These are phyloP conservation scores for Bombus consobrinus DNA, from an alignment of 1,140 invertebrate species.

Conservation along the genomic window DNA sequence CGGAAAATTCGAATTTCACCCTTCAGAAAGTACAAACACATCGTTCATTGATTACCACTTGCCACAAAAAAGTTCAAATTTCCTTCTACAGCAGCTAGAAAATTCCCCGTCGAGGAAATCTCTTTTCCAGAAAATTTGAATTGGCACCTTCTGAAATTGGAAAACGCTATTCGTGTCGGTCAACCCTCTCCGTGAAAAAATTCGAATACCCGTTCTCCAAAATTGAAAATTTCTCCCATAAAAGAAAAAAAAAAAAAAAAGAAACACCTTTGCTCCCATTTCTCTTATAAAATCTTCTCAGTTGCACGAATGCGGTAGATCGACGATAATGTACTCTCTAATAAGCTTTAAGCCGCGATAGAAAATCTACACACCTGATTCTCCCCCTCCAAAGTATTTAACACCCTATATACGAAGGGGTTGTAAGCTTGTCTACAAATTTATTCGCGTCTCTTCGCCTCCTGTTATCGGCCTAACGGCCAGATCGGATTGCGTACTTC, in stretches of 20 bases:
- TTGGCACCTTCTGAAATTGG: no score
- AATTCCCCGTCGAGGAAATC: not conserved
- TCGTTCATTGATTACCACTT: no score
- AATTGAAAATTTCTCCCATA: not conserved
- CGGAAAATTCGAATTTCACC: no score
- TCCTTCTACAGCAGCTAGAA: not conserved
- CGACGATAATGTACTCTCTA: not conserved
- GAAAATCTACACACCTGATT: not conserved
- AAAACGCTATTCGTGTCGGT: no score
- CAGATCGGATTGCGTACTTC: not conserved
- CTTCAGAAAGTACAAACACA: no score
- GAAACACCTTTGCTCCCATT: not conserved
- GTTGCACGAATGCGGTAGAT: not conserved
- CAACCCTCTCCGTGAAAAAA: no score
- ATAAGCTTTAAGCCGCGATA: not conserved
- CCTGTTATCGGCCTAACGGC: constrained; percentile 1
- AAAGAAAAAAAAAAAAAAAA: not conserved
- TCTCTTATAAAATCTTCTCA: not conserved
- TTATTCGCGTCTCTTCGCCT: constrained; percentile 16
- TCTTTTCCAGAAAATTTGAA: no score
- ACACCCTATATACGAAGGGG: not conserved
- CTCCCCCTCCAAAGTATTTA: not conserved
- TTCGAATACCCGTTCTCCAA: no score
- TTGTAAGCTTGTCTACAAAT: not conserved
- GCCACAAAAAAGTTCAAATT: not conserved